Base-by-base conservation (phyloP, 2,797 vertebrate species). In the Rhinophrynus dorsalis region DNA sequence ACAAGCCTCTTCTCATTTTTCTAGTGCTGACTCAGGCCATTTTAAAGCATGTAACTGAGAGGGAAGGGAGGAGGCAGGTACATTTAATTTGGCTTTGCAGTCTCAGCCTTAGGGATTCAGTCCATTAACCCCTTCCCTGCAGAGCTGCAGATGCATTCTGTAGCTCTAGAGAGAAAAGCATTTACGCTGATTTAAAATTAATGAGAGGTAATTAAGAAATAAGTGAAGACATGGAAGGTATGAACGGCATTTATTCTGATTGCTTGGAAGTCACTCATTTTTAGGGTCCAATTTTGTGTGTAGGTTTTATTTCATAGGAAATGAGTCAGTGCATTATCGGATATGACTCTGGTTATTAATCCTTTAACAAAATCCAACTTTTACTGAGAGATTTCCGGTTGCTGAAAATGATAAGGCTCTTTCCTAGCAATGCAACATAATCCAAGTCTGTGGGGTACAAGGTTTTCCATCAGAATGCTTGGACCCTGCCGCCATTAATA, bases 21-120 rank as follows among this genome's bases (percentile, higher is more conserved):
- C 32, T 33, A 17, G 2, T 67, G 70, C 70, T 73, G 70, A 73
- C 45, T 60, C 51, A 42, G 35, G 55, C 62, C 21, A 11, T 73
- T 73, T 73, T 45, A 44, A n/a, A 66, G 70, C 70, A 60, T 73
- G 70, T 67, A 66, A 66, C 55, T 54, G 27, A 73, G 62, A 52
- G 15, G 42, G 30, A 50, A 47, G 37, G 60, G 51, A 55, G 60
- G 52, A 60, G 62, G 70, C 47, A 66, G 63, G 70, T 73, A 52
- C 63, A 54, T 73, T 73, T 66, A 37, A 73, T 73, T 73, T 67
- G 47, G 37, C 23, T 44, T 62, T 60, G 29, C 55, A 73, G 24
- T 60, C 27, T 73, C 70, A 60, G 69, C 35, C 45, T 60, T 7
- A n/a, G 61, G 61, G 54, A 65, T 66, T 51, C 69, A 66, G 45